Base-by-base conservation (phyloP, 1,140 invertebrate species). In the Ephestia elutella region DNA sequence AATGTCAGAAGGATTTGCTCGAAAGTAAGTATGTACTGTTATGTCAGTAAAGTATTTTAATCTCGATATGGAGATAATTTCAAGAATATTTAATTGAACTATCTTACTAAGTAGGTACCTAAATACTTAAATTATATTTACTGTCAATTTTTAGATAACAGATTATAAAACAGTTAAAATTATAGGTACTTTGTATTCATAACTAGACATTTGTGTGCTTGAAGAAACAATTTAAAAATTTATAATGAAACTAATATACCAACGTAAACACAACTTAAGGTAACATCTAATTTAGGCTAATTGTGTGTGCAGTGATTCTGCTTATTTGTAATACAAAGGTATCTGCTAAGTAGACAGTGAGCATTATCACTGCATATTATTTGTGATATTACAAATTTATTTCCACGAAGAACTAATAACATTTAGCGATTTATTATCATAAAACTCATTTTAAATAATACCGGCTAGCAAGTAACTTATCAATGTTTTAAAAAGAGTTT, bases 401-500 rank as follows among this genome's bases (percentile, higher is more conserved):
- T 5, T 28, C 25, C 25, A 28, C 8, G 25, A 38, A 11, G 13
- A 38, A 38, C 5, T 11, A 38, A 11, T 11, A 11, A n/a, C n/a
- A n/a, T n/a, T 38, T 38, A 8, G 13, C 1, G n/a, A 44, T 44
- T 44, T 15, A 5, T 15, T 32, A 32, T 7, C 4, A 32, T 32
- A 32, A 25, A 32, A 32, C 30, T 32, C 9, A 32, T 32, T 32
- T 32, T 32, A 32, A 32, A 32, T 32, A 7, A 32, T 32, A 15
- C 38, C 38, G 38, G 15, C 13, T 44, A 44, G 0, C 15, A 15
- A 1, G 2, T 15, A 44, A 15, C 15, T 4, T 2, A 44, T 2
- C 0, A 11, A 38, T 44, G n/a, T 44, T 44, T 44, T 15, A 44
- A n/a, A 71, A 70, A 71, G 59, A 50, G 15, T 10, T 50, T n/a